These are phyloP conservation scores for Boulengeromyrus knoepffleri DNA, from an alignment of 2,113 vertebrate species.

Conservation along the genomic window DNA sequence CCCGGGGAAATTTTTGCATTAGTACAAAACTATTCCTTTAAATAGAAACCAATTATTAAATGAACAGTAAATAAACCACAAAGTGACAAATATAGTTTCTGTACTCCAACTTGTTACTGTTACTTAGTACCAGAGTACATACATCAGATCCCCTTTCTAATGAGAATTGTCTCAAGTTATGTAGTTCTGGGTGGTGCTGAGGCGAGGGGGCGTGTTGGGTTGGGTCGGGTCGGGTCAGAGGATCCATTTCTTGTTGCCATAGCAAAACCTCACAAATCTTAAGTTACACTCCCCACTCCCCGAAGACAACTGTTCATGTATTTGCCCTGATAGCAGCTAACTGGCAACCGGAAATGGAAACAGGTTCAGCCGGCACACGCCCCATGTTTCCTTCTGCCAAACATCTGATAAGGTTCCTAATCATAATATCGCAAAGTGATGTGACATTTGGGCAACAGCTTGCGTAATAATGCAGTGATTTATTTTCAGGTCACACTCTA, in stretches of 20 bases:
- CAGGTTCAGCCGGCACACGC: background rate
- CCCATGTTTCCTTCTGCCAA: background rate
- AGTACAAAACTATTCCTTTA: background rate
- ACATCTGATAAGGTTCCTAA: background rate
- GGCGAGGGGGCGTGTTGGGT: background rate
- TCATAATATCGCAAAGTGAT: background rate
- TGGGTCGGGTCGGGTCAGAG: background rate
- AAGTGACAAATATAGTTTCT: background rate
- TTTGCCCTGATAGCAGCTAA: background rate
- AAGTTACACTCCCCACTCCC: background rate
- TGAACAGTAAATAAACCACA: background rate
- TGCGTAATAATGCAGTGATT: background rate
- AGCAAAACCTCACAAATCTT: background rate
- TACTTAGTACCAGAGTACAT: background rate
- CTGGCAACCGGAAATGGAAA: background rate
- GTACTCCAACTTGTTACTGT: background rate
- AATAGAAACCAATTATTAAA: background rate
- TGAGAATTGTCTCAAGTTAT: background rate
- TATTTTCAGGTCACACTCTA: background rate
- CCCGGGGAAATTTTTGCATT: background rate
- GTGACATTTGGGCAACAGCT: background rate
- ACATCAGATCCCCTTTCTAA: background rate
- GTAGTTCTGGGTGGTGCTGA: constrained; percentile 1
- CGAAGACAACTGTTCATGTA: background rate
- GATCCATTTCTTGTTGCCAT: background rate